Evolutionary conservation across 2,888 invertebrate genomes (phyloP).

Genomic region (Lottia gigantea): DNA sequence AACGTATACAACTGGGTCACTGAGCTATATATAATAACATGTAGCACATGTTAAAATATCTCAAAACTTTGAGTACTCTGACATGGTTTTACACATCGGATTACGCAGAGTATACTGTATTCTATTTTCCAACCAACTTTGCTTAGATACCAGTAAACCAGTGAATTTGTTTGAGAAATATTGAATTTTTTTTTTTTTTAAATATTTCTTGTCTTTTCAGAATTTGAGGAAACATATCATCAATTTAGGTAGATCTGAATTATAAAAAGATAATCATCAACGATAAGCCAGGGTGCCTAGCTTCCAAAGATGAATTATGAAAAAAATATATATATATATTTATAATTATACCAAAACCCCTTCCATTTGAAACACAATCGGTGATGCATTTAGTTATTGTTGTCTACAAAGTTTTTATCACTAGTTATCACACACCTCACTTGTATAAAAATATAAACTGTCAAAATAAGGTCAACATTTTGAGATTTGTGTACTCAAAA

Average conservation of each 20-base stretch:
- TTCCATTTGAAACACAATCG: background rate
- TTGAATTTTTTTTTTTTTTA: no score
- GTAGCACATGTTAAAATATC: no score
- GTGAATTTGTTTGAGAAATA: no score
- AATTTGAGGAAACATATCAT: conserved; percentile 10
- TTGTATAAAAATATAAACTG: background rate
- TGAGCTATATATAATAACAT: no score
- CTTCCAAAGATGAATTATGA: background rate
- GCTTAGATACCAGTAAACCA: no score
- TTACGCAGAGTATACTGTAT: no score
- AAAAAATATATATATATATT: conserved; percentile 4
- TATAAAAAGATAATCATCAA: conserved; percentile 7
- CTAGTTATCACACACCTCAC: background rate
- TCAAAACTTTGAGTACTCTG: no score
- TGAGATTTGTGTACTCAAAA: background rate
- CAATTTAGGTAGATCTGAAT: background rate
- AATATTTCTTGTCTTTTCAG: background rate
- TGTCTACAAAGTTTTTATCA: background rate
- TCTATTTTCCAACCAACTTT: no score
- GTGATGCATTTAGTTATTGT: background rate
- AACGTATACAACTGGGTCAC: no score
- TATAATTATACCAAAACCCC: background rate
- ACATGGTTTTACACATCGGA: no score
- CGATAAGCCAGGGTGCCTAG: conserved; percentile 11
- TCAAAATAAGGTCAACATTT: background rate